Conservation (phyloP, 2,888 invertebrate genomes). For the Thera britannica region DNA sequence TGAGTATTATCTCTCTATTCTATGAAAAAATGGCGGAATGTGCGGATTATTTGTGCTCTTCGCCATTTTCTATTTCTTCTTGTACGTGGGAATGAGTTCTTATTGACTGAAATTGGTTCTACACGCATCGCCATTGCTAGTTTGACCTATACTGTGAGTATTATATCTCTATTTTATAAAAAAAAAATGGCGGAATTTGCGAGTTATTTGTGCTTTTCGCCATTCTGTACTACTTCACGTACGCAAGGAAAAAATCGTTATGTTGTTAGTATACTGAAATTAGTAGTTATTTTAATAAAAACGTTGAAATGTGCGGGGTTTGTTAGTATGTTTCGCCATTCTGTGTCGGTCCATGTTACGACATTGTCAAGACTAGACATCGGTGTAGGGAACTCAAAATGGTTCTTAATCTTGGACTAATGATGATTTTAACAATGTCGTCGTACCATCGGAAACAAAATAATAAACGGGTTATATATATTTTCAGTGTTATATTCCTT, state of each 20-base stretch:
- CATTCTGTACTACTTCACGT: not conserved
- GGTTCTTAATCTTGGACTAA: no score
- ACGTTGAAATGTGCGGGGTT: no score
- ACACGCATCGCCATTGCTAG: slow-evolving; percentile 91
- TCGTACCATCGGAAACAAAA: not conserved
- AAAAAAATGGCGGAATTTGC: not conserved
- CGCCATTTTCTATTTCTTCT: slow-evolving; percentile 90
- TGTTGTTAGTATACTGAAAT: no score
- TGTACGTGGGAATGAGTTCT: slow-evolving; percentile 91
- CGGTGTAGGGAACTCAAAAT: no score
- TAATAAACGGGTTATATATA: not conserved
- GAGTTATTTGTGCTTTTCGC: not conserved
- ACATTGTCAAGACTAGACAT: no score
- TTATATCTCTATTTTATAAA: not conserved
- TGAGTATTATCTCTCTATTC: no score
- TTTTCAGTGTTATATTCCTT: slow-evolving; percentile 89
- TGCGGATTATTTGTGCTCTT: slow-evolving; percentile 89
- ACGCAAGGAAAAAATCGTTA: not conserved
- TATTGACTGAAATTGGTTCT: slow-evolving; percentile 88
- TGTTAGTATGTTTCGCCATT: no score
- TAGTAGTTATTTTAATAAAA: no score
- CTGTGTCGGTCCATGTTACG: no score
- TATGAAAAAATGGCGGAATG: no score
- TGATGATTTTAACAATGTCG: no score
- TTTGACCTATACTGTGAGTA: slow-evolving; percentile 94